Conservation (phyloP, 37 sponge, comb jelly and placozoan species). For the Spongia lamella region DNA sequence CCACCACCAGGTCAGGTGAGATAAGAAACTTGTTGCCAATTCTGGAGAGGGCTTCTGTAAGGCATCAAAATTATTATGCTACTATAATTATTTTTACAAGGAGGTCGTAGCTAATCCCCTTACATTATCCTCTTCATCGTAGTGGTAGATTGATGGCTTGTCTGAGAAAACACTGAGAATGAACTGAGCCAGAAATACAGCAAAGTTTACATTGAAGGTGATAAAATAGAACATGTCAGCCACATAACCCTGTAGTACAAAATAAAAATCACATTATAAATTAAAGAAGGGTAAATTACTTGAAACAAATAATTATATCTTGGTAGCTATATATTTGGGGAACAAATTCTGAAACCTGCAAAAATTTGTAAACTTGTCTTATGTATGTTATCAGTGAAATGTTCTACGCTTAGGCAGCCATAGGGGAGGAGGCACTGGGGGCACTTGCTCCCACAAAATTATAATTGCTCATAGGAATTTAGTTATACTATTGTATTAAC, state of each 20-base stretch:
- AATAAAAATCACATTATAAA: no score
- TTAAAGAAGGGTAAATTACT: no score
- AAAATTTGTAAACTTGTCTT: no score
- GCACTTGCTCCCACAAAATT: no score
- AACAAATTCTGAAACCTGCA: no score
- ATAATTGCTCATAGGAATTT: no score
- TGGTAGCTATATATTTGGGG: no score
- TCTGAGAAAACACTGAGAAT: constrained; percentile 63
- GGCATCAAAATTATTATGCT: neutral
- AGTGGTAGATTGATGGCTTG: constrained; percentile 2
- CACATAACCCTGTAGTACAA: constrained; percentile 14
- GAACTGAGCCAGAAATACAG: constrained; percentile 51
- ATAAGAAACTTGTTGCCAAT: constrained; percentile 37
- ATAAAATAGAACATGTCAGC: constrained; percentile 46
- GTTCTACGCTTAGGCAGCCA: no score
- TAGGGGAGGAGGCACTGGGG: no score
- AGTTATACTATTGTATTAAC: no score
- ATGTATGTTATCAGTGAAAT: no score
- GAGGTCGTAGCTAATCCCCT: neutral
- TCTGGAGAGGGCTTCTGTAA: constrained; percentile 50
- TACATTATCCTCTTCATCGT: constrained; percentile 16
- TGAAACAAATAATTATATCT: no score
- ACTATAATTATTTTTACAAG: neutral
- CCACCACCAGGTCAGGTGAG: constrained; percentile 34
- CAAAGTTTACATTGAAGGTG: constrained; percentile 40